Conservation (phyloP, 2,797 vertebrate genomes). For the Martes flavigula region DNA sequence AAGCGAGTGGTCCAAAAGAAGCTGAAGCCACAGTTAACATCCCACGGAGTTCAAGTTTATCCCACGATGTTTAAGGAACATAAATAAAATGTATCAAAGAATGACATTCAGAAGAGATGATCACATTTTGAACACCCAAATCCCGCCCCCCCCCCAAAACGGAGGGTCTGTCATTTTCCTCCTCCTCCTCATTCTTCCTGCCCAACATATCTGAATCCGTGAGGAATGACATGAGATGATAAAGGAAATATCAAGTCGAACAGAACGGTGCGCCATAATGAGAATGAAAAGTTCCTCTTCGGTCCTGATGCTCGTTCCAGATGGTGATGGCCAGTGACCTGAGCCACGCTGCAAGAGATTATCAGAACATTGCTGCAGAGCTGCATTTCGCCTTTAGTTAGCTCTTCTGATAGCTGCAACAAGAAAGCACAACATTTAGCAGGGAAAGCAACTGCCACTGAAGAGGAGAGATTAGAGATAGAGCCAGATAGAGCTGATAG, state of each 20-base stretch:
- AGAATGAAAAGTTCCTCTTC: slow-evolving; percentile 73
- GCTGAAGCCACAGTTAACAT: slow-evolving; percentile 76
- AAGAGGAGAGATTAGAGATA: background rate
- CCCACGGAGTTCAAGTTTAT: slow-evolving; percentile 63
- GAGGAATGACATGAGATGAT: slow-evolving; percentile 74
- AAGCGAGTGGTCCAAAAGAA: slow-evolving; percentile 78
- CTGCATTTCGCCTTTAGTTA: slow-evolving; percentile 75
- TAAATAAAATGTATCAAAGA: slow-evolving; percentile 72
- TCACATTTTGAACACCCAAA: slow-evolving; percentile 68
- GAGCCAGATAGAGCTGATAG: no score
- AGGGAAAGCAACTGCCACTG: background rate
- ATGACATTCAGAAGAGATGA: slow-evolving; percentile 74
- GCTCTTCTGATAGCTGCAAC: slow-evolving; percentile 87
- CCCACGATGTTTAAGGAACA: slow-evolving; percentile 63
- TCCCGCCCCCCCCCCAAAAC: slow-evolving; percentile 50
- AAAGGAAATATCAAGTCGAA: slow-evolving; percentile 77
- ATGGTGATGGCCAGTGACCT: slow-evolving; percentile 64
- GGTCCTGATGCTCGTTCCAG: slow-evolving; percentile 75
- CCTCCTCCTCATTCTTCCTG: slow-evolving; percentile 73
- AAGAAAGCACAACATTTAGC: slow-evolving; percentile 75
- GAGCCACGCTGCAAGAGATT: slow-evolving; percentile 81
- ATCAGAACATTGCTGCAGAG: slow-evolving; percentile 79
- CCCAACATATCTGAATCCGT: slow-evolving; percentile 76
- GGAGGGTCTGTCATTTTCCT: slow-evolving; percentile 70
- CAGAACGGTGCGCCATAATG: slow-evolving; percentile 66